Base-by-base conservation (phyloP, 2,113 vertebrate species). In the Myrmecophaga tridactyla region DNA sequence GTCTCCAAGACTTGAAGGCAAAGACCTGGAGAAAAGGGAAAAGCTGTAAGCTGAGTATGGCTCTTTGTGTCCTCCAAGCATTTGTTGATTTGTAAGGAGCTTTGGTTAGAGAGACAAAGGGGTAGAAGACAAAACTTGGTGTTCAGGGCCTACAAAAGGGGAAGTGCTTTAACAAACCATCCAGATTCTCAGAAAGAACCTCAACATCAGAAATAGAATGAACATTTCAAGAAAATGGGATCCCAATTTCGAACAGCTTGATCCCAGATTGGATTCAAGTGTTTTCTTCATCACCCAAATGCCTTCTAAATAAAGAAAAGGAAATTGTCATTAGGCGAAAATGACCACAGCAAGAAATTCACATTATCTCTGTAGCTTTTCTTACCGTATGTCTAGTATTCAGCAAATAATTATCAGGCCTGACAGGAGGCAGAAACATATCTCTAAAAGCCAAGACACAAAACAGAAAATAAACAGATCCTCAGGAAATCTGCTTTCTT, bases 271-370 rank as follows among this genome's bases (percentile, higher is more conserved):
- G 23, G 14, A 34, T 7, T 14, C 17, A 65, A 56, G 39, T 20
- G 34, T 51, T 0, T 3, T 29, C 21, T 12, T 75, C 29, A 3
- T 25, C 21, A 5, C 1, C 4, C 0, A 75, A 15, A 69, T 2
- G 41, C 58, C 73, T 51, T n/a, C 39, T 9, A 1, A 29, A 25
- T 51, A 27, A 69, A 43, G 21, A 21, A 18, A 18, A 10, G 3
- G 7, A 4, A 29, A 14, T 29, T 3, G 25, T 31, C 15, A 4
- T 21, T 41, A 6, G 5, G 51, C 43, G 36, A 23, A 17, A 69
- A 29, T 17, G 20, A 41, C 21, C 41, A 4, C 34, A 14, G 11
- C 18, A 46, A 51, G 48, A 90, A 34, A 65, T 1, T 13, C 18
- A 1, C 29, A 25, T 6, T 43, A 56, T 56, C n/a, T 85, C 41